These are phyloP conservation scores for Dermatemys mawii DNA, from an alignment of 2,113 vertebrate genomes.

Conservation along the genomic window DNA sequence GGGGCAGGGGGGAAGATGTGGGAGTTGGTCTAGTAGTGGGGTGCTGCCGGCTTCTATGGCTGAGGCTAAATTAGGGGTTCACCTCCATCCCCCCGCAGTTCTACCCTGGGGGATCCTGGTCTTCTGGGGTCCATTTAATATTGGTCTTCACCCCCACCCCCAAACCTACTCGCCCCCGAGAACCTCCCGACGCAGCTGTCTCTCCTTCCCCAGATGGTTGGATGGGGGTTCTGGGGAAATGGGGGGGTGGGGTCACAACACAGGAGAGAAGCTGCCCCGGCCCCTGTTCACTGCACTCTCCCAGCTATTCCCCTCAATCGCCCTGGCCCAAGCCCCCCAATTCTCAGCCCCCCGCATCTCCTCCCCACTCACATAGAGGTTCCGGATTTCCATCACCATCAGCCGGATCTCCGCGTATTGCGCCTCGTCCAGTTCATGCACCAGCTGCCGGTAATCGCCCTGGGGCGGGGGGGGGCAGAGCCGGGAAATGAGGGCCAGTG, in stretches of 20 bases:
- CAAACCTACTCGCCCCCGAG: neutral
- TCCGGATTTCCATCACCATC: conserved; percentile 86
- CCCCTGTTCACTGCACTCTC: neutral
- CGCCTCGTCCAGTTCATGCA: conserved; percentile 88
- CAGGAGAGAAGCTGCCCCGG: neutral
- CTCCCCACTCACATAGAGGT: conserved; percentile 87
- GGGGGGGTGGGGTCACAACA: no score
- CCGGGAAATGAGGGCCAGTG: no score
- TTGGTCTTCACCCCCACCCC: no score
- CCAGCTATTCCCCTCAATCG: neutral
- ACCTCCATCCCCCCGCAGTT: neutral
- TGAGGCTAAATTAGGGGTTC: neutral
- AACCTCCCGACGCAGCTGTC: neutral
- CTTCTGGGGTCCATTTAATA: no score
- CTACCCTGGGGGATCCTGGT: no score
- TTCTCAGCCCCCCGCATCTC: no score
- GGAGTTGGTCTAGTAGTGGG: neutral
- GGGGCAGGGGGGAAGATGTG: neutral
- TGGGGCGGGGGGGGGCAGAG: conserved; percentile 53
- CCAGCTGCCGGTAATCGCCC: conserved; percentile 91
- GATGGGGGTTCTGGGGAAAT: no score
- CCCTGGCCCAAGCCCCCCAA: neutral
- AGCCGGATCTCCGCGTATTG: conserved; percentile 88
- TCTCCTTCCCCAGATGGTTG: no score
- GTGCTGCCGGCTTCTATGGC: neutral